phyloP scores from a whole-genome alignment of 1,140 invertebrate species.

The Solen grandis region DNA sequence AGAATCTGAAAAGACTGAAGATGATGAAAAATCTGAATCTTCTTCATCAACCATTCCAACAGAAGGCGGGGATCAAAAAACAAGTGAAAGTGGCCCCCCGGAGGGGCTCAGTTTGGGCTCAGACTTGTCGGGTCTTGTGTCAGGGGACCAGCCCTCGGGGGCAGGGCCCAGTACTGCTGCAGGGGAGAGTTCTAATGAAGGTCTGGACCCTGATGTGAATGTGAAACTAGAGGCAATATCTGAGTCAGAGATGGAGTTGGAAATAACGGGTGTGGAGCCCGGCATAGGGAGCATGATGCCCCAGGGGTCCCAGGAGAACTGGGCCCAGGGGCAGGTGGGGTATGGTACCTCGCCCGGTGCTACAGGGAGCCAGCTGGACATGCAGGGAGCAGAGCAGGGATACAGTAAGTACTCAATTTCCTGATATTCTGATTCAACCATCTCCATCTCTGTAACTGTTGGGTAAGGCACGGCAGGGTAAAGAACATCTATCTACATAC shows the following conservation, averaged over 20 bases:
- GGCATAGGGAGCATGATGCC: slow-evolving; percentile 12
- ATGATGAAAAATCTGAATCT: slow-evolving; percentile 35
- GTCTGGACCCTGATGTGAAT: slow-evolving; percentile 31
- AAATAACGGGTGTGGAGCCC: slow-evolving; percentile 50
- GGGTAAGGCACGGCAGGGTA: no score
- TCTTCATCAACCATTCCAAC: slow-evolving; percentile 36
- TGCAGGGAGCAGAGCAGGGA: slow-evolving; percentile 1
- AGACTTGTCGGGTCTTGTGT: slow-evolving; percentile 36
- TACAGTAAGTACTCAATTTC: slow-evolving; percentile 46
- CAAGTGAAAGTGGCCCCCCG: background rate
- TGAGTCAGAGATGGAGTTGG: slow-evolving; percentile 42
- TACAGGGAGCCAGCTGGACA: slow-evolving; percentile 19
- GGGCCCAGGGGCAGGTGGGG: background rate
- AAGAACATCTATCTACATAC: no score
- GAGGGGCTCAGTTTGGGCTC: slow-evolving; percentile 29
- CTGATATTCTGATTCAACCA: slow-evolving; percentile 9
- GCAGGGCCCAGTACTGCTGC: background rate
- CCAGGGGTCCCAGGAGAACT: background rate
- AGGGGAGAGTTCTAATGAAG: background rate
- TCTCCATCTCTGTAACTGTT: background rate
- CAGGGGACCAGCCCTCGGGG: background rate
- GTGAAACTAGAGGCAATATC: slow-evolving; percentile 50
- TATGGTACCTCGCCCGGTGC: slow-evolving; percentile 27
- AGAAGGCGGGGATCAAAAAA: background rate
- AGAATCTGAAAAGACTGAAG: slow-evolving; percentile 20